These are phyloP conservation scores for Seriola quinqueradiata DNA, from an alignment of 2,113 vertebrate species.

Conservation along the genomic window DNA sequence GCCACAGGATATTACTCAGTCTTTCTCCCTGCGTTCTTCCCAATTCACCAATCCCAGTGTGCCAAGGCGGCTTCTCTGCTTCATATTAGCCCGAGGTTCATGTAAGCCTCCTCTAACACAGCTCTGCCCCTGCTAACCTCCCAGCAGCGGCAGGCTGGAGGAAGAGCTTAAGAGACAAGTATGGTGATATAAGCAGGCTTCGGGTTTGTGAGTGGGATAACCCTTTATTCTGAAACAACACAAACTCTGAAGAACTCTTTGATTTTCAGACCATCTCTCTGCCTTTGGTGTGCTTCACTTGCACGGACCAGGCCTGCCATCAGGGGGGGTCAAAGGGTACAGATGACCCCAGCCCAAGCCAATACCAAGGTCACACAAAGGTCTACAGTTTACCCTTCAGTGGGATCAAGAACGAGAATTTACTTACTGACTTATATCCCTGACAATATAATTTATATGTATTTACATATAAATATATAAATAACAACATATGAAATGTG, in stretches of 20 bases:
- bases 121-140: conserved; percentile 69
- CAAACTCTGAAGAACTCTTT: conserved; percentile 27
- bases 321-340: too few species aligned
- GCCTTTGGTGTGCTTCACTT: conserved; percentile 22
- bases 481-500: too few species aligned
- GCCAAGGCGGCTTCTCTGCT: conserved; percentile 73
- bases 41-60: conserved; percentile 64
- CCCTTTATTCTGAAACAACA: conserved; percentile 45
- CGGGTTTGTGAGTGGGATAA: conserved; percentile 50
- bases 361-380: too few species aligned
- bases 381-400: too few species aligned
- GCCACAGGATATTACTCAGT: conserved; percentile 82
- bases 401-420: too few species aligned
- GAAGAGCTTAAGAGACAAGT: conserved; percentile 48
- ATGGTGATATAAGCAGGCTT: conserved; percentile 57
- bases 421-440: too few species aligned
- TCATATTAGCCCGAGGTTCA: conserved; percentile 76
- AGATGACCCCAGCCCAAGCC: too few species aligned
- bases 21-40: conserved; percentile 63
- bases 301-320: neutral
- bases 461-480: too few species aligned
- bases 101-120: conserved; percentile 73
- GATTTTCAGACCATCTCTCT: conserved; percentile 49
- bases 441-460: too few species aligned
- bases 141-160: conserved; percentile 61